A percentile compares a stretch with the other conserved stretches of the same genome.
phyloP scores from a whole-genome alignment of 2,888 invertebrate species.

The Spilosoma lubricipeda region DNA sequence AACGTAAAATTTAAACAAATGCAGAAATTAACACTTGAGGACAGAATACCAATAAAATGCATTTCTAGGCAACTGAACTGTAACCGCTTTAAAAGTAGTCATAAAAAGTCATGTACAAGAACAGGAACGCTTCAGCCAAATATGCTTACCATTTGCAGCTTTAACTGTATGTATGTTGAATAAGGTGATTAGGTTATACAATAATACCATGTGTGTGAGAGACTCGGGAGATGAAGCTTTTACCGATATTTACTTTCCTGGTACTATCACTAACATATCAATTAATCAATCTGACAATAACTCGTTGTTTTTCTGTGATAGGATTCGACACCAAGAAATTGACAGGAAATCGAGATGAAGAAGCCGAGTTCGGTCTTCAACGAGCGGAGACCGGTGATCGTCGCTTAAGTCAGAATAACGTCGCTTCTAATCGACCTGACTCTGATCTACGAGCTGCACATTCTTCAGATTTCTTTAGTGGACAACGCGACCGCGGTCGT shows the following conservation, averaged over 20 bases:
- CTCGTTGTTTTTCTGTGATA: conserved; percentile 50
- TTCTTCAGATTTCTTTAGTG: conserved; percentile 91
- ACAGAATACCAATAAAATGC: not conserved
- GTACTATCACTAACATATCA: not conserved
- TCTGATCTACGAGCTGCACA: conserved; percentile 90
- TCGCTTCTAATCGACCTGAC: conserved; percentile 65
- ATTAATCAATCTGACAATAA: conserved; percentile 14
- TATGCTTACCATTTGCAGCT: conserved; percentile 54
- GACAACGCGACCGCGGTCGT: conserved; percentile 79
- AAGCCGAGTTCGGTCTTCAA: conserved; percentile 90
- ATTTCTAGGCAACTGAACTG: not conserved
- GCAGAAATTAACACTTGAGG: not conserved
- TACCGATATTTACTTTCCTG: not conserved
- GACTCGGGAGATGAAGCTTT: conserved; percentile 32
- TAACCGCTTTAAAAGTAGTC: not conserved
- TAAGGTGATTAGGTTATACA: conserved; percentile 7
- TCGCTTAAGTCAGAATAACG: conserved; percentile 71
- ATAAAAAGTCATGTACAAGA: not conserved
- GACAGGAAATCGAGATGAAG: conserved; percentile 87
- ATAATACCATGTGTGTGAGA: conserved; percentile 19
- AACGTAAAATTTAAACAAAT: not conserved
- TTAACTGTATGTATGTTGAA: conserved; percentile 29
- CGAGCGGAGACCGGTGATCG: conserved; percentile 89
- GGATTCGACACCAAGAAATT: conserved; percentile 89
- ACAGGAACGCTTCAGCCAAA: conserved; percentile 54